Evolutionary conservation across 1,140 invertebrate species (phyloP), one percentile per base, ranked within the genome.

Genomic region (Heliothis virescens): DNA sequence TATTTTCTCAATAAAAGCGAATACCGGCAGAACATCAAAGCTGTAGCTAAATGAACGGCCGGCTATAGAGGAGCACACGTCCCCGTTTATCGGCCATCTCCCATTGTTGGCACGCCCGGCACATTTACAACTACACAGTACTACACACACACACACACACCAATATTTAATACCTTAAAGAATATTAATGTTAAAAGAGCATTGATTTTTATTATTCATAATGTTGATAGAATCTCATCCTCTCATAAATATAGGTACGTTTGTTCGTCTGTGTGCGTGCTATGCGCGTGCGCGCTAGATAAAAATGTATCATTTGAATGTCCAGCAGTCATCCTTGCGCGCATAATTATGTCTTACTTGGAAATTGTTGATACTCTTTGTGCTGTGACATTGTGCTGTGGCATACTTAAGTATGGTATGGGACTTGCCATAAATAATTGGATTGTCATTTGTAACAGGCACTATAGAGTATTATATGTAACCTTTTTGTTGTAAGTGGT

Each of bases 241-340:
- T 53, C 13, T 26, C 48, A 29, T 13, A 26, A 62, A 47, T 67
- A 12, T 59, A 18, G 9, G 29, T 47, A 13, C 10, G 3, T 59
- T 11, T 41, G 34, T 15, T 5, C 60, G 53, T 57, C n/a, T 74
- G 53, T 59, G 71, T 18, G 55, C 60, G 62, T 77, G 53, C 15
- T 26, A 50, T 50, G 63, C 59, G 21, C n/a, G 63, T 59, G 72
- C 41, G n/a, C 5, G 57, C 53, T 76, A 83, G 84, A 83, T 85
- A 85, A 87, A 84, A 87, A 84, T 82, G 79, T 83, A 81, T 83
- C 84, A 87, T 86, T 87, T 84, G 83, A 86, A 86, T 83, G 82
- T 53, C 52, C 81, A 62, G 65, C 83, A 63, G 75, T 79, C 80
- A 81, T 82, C 78, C 74, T 80, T 76, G 73, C 76, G 82, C 79